These are phyloP conservation scores for Megaceryle maxima DNA, from an alignment of 2,113 vertebrate species.

Conservation along the genomic window DNA sequence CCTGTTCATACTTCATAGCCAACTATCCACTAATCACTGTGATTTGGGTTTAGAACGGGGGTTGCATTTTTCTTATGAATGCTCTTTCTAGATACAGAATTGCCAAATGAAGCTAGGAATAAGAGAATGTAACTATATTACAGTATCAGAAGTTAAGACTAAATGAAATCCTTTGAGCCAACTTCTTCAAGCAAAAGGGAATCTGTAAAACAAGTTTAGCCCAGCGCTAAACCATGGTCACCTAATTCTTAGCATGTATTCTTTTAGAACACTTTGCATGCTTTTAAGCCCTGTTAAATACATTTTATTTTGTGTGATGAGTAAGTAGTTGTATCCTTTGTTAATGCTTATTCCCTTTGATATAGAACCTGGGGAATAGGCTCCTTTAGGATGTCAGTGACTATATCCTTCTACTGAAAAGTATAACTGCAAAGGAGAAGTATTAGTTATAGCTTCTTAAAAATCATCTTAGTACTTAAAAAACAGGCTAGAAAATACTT, in stretches of 20 bases:
- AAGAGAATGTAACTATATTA: not conserved
- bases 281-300: not conserved
- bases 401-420: not conserved
- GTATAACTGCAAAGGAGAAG: not conserved
- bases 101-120: constrained; percentile 32
- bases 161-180: not conserved
- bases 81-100: not conserved
- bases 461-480: not conserved
- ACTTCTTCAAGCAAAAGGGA: not conserved
- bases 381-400: not conserved
- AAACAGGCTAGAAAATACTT: not conserved
- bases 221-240: not conserved
- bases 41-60: not conserved
- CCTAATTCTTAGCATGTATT: not conserved
- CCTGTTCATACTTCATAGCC: not conserved
- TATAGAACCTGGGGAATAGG: not conserved
- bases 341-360: not conserved
- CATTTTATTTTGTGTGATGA: not conserved
- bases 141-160: not conserved
- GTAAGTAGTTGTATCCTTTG: constrained; percentile 12
- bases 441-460: not conserved
- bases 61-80: not conserved
- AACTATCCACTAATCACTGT: not conserved
- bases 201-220: not conserved
- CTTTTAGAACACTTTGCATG: not conserved